A percentile compares a stretch with the other conserved stretches of the same genome.
Evolutionary conservation across 2,797 vertebrate species (phyloP).

Genomic region (Chloroceryle amazona): DNA sequence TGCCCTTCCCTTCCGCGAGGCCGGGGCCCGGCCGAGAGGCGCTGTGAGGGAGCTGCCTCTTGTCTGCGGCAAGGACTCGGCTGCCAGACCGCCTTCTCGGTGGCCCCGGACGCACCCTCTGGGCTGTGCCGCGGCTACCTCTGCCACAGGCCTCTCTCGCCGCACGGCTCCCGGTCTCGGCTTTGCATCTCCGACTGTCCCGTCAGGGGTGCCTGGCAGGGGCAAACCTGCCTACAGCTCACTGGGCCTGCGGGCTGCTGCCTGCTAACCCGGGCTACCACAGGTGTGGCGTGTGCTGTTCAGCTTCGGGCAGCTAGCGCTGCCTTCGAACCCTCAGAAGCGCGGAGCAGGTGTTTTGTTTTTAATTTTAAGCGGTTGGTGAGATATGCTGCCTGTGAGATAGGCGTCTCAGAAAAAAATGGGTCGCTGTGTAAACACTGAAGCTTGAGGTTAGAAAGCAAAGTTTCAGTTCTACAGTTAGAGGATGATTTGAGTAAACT

Average conservation of each 20-base stretch:
- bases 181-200: not conserved
- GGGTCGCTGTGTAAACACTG: not conserved
- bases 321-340: not conserved
- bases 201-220: not conserved
- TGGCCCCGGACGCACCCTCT: not conserved
- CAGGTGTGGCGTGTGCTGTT: fast-evolving
- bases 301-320: fast-evolving
- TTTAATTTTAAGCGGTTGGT: not conserved
- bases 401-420: not conserved
- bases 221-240: not conserved
- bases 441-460: not conserved
- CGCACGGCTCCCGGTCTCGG: not conserved
- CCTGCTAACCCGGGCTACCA: not conserved
- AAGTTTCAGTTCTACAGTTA: not conserved
- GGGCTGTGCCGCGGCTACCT: not conserved
- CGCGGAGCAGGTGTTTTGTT: fast-evolving
- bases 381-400: not conserved
- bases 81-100: not conserved
- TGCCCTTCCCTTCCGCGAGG: fast-evolving
- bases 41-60: not conserved
- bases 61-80: too few relatives aligned
- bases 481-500: not conserved
- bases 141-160: too few relatives aligned
- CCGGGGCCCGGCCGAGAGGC: not conserved
- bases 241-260: not conserved